Percentiles rank a stretch among this genome's conserved stretches.
Conservation (phyloP, 2,888 invertebrate genomes). For the Ophion ellenae region DNA sequence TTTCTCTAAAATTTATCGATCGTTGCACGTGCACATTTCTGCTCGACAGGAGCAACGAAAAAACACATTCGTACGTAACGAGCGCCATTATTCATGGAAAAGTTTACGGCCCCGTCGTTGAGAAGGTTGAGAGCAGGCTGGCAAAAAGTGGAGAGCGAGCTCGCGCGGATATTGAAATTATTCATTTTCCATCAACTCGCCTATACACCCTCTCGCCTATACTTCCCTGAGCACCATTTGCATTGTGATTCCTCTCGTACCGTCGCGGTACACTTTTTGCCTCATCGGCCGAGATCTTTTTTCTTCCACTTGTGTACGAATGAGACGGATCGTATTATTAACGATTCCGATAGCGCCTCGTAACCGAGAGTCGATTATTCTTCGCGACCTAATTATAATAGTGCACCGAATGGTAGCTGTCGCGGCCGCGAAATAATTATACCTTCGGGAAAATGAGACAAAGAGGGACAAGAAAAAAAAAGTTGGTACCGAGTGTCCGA, state of each 20-base stretch:
- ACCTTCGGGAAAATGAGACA: not conserved
- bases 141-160: constrained; percentile 24
- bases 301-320: not conserved
- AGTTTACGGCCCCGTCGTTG: not conserved
- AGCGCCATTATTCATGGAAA: not conserved
- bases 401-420: too few relatives aligned
- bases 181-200: constrained; percentile 59
- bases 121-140: not conserved
- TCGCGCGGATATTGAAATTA: constrained; percentile 62
- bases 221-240: constrained; percentile 23
- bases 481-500: not conserved
- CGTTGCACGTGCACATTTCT: too few relatives aligned
- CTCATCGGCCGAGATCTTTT: not conserved
- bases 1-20: too few relatives aligned
- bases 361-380: too few relatives aligned
- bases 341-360: constrained; percentile 38
- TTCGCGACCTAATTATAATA: too few relatives aligned
- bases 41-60: too few relatives aligned
- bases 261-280: not conserved
- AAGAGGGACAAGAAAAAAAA: not conserved
- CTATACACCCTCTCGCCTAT: not conserved
- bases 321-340: constrained; percentile 64
- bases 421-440: not conserved
- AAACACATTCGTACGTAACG: too few relatives aligned
- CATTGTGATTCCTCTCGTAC: constrained; percentile 16